phyloP scores from a whole-genome alignment of 2,888 invertebrate species.

The Aspidiotus destructor region DNA sequence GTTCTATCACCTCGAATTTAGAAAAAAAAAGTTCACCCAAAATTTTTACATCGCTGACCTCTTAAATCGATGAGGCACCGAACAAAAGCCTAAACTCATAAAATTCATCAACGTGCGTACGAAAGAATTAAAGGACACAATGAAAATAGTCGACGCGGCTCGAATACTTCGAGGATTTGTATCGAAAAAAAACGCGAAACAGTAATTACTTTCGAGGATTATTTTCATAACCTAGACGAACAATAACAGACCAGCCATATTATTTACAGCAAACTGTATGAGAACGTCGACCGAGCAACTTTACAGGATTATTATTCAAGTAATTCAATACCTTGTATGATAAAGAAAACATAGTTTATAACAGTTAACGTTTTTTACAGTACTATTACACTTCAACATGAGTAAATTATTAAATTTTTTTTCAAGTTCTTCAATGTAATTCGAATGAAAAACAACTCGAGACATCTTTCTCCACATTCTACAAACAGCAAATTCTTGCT shows the following conservation, averaged over 20 bases:
- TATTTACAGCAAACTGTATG: constrained; percentile 22
- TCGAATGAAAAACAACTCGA: constrained; percentile 28
- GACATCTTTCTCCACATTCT: constrained; percentile 25
- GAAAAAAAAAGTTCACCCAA: too few relatives aligned
- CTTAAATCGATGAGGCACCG: constrained; percentile 17
- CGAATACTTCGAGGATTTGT: background rate
- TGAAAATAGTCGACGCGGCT: too few relatives aligned
- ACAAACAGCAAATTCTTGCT: constrained; percentile 31
- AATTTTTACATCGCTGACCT: constrained; percentile 11
- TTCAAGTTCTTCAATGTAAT: constrained; percentile 22
- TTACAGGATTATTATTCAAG: constrained; percentile 14
- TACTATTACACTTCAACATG: constrained; percentile 25
- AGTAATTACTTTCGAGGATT: constrained; percentile 23
- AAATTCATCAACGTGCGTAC: background rate
- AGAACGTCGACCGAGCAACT: too few relatives aligned
- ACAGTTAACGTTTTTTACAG: constrained; percentile 21
- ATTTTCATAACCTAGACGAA: constrained; percentile 30
- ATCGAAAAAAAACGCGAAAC: background rate
- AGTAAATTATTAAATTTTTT: constrained; percentile 24
- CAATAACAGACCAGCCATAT: constrained; percentile 33
- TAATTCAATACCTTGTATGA: constrained; percentile 23
- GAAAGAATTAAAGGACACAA: too few relatives aligned
- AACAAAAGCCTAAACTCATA: constrained; percentile 3
- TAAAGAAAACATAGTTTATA: constrained; percentile 27
- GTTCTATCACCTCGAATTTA: too few relatives aligned